Base-by-base conservation (phyloP, 2,113 vertebrate species). In the Carassius auratus region DNA sequence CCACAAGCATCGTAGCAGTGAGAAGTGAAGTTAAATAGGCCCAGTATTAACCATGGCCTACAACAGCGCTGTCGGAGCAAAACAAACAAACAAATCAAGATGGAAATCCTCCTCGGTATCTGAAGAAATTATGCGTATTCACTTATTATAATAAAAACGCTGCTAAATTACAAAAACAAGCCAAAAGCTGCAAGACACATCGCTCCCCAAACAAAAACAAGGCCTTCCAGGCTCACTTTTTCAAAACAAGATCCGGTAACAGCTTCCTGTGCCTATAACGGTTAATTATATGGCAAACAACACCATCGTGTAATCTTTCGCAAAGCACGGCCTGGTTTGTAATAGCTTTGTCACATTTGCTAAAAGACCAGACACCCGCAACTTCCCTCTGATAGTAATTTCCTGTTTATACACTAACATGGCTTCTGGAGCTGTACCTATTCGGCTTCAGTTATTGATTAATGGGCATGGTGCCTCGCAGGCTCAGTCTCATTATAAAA, bases 321-420 rank as follows among this genome's bases (percentile, higher is more conserved):
- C 76, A 68, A 81, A 84, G 45, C 62, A 62, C 78, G 45, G 84
- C 62, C 64, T 82, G 23, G 52, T 76, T 68, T 64, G 77, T 84
- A 88, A 88, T 84, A 84, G 85, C 82, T 86, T 78, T 83, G 78
- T 74, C 76, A 87, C 81, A 85, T 83, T 85, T 79, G 55, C 85
- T 59, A 71, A 82, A 85, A 85, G 83, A 85, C 84, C 81, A 87
- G 57, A 79, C 66, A 82, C 38, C 76, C 45, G 82, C 82, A 38
- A 81, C 76, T 80, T 38, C 83, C 52, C 69, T 71, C 71, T n/a
- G 84, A 78, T 78, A 78, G 33, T 78, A 81, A 83, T 89, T 89
- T 89, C 42, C 78, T 76, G 52, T 85, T 89, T 86, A 77, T 59
- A 78, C 68, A 83, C 74, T 66, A 83, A 81, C 86, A 68, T 71